Base-by-base conservation (phyloP, 2,888 invertebrate genomes). In the Ethmia dodecea region DNA sequence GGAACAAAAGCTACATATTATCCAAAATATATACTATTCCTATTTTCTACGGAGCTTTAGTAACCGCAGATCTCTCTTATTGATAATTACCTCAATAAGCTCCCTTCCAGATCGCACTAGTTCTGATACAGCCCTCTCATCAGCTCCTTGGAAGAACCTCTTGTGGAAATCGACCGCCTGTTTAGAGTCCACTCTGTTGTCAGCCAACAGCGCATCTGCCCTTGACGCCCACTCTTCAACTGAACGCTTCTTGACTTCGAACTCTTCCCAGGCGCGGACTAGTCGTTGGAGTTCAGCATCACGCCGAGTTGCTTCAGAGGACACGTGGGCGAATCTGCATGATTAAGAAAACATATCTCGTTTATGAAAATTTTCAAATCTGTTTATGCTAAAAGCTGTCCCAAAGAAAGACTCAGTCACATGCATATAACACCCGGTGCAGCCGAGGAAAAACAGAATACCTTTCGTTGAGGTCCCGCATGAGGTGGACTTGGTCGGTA, bases 221-320 rank as follows among this genome's bases (percentile, higher is more conserved):
- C 93, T 90, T 0, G 92, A 89, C 1, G 97, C 87, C 96, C 97
- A 98, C 47, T 95, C 95, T 12, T 92, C 92, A 0, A 97, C 93
- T 5, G 91, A 88, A 11, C 92, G 88, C 62, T 94, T 93, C 61
- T 92, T 92, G 52, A 91, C 91, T 35, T 92, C 91, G 64, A 94
- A 96, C 43, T 92, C 92, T 31, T 93, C 92, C 96, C 97, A 97
- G 31, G 93, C 92, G 8, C 94, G 88, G 0, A 93, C 89, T 0
- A 94, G 89, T 43, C 94, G 93, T 49, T 93, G 93, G 1, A 98
- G 83, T 35, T 92, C 91, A 31, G 94, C 91, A 52, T 95, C 95
- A 86, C 92, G 92, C 3, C 91, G 83, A 24, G 93, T 92, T 0
- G 94, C 92, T 49, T 91, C 90, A 32, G 93, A 92, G 0, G 91